Evolutionary conservation across 2,888 invertebrate genomes (phyloP).

Genomic region (Odontothrips loti): DNA sequence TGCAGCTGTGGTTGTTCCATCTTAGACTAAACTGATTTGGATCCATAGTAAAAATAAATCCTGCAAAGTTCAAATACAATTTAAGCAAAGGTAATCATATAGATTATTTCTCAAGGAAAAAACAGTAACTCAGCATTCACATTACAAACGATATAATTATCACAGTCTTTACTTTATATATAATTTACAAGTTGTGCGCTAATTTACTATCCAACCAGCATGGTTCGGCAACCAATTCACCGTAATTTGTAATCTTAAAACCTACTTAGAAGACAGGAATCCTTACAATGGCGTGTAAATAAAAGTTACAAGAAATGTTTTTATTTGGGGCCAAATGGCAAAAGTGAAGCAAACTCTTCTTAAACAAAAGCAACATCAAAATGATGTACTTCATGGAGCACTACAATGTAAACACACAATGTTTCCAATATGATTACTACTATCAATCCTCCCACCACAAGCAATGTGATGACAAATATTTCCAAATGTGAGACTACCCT

Average conservation of each 20-base stretch:
- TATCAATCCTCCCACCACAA: not conserved
- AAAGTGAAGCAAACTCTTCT: not conserved
- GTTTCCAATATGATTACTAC: not conserved
- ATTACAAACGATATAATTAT: not conserved
- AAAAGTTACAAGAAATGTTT: not conserved
- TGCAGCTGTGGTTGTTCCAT: slow-evolving; percentile 52
- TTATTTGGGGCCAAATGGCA: not conserved
- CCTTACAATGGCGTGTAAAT: not conserved
- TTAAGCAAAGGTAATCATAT: not conserved
- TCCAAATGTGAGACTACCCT: not conserved
- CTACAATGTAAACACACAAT: not conserved
- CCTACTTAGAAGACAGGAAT: not conserved
- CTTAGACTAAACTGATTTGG: slow-evolving; percentile 49
- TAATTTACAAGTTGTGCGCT: not conserved
- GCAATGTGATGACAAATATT: not conserved
- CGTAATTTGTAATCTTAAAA: not conserved
- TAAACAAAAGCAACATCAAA: not conserved
- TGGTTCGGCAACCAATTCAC: not conserved
- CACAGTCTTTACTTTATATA: not conserved
- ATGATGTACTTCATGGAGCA: not conserved
- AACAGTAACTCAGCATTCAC: not conserved
- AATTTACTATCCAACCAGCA: not conserved
- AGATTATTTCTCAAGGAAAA: not conserved
- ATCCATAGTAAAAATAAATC: slow-evolving; percentile 20
- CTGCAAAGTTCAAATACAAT: not conserved